Evolutionary conservation across 2,888 invertebrate genomes (phyloP).

Genomic region (Stegana nigrithorax): DNA sequence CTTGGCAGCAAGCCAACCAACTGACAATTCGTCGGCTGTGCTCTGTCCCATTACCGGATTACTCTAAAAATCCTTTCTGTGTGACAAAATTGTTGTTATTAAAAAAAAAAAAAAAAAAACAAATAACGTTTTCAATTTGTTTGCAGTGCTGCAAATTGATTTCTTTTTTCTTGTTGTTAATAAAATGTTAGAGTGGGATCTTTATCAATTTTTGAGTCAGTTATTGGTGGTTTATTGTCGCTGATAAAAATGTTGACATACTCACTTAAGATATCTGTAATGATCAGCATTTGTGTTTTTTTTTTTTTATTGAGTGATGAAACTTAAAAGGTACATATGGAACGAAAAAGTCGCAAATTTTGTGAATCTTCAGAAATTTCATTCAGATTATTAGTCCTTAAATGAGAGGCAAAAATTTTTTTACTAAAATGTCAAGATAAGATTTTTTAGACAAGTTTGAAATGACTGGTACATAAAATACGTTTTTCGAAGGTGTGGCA

Average conservation of each 20-base stretch:
- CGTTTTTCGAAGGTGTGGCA: no score
- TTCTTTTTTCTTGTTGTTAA: background rate
- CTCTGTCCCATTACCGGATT: constrained; percentile 52
- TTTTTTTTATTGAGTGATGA: no score
- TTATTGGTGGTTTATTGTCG: background rate
- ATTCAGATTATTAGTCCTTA: no score
- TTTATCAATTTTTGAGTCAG: background rate
- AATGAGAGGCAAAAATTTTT: no score
- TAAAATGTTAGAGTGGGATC: no score
- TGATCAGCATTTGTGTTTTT: no score
- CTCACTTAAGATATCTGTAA: constrained; percentile 6
- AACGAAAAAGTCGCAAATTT: no score
- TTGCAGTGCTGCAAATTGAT: background rate
- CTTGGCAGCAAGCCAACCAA: constrained; percentile 5
- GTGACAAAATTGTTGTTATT: constrained; percentile 56
- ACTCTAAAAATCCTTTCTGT: constrained; percentile 53
- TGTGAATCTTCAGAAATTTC: no score
- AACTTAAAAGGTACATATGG: no score
- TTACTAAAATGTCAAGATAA: no score
- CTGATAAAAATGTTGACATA: constrained; percentile 19
- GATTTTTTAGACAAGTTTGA: no score
- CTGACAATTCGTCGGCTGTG: constrained; percentile 23
- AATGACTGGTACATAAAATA: no score
- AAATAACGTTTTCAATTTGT: constrained; percentile 26
- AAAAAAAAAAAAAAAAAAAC: constrained; percentile 34